Conservation (phyloP, 2,888 invertebrate genomes). For the Busseola fusca region DNA sequence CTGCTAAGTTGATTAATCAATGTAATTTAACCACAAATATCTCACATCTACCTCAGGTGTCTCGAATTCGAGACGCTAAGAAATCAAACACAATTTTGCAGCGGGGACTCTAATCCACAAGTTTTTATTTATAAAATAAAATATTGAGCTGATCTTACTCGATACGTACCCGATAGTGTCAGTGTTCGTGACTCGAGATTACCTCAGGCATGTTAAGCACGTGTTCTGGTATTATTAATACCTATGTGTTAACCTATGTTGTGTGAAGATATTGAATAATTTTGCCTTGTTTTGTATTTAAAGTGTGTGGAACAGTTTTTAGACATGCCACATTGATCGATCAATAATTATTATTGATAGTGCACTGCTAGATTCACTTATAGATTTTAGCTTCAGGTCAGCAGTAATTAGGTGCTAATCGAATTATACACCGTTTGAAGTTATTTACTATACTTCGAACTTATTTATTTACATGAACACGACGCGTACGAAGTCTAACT, state of each 20-base stretch:
- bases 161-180: not conserved
- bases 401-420: not conserved
- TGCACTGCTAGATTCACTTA: not conserved
- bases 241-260: not conserved
- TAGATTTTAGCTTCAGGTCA: not conserved
- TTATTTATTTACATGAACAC: constrained; percentile 1
- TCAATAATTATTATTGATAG: not conserved
- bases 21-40: constrained; percentile 28
- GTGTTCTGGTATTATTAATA: constrained; percentile 30
- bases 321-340: not conserved
- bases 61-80: no score
- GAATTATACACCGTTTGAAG: not conserved
- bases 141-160: not conserved
- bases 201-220: constrained; percentile 20
- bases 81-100: no score
- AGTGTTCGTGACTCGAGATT: constrained; percentile 19
- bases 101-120: no score
- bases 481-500: not conserved
- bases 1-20: constrained; percentile 29
- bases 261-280: constrained; percentile 11
- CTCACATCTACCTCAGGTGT: no score
- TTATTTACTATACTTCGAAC: not conserved
- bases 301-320: not conserved
- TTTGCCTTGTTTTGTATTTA: constrained; percentile 4
- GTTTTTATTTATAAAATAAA: not conserved